A percentile compares a stretch with the other conserved stretches of the same genome.
phyloP scores from a whole-genome alignment of 2,797 vertebrate genomes.

The Poecilia picta region DNA sequence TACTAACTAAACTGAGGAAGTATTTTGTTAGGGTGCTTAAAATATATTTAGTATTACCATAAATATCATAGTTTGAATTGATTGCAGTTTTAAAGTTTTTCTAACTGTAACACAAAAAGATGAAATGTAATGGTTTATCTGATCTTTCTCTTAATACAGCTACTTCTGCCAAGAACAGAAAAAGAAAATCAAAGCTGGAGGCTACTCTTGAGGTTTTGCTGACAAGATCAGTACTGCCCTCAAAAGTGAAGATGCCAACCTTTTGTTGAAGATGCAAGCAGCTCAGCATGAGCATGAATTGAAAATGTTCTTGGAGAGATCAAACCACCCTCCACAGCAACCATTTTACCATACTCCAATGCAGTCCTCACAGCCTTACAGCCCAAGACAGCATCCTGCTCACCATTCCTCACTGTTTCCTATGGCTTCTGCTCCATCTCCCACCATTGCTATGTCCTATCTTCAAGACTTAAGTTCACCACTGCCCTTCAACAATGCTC shows the following conservation, averaged over 20 bases:
- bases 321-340: not conserved
- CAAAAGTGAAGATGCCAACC: not conserved
- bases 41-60: no score
- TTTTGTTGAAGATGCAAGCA: slow-evolving; percentile 2
- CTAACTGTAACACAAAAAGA: not conserved
- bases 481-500: no score
- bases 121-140: not conserved
- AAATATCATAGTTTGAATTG: no score
- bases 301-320: not conserved
- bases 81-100: not conserved
- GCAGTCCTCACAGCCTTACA: not conserved
- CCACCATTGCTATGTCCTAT: not conserved
- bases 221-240: not conserved
- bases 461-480: not conserved
- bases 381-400: not conserved
- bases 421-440: not conserved
- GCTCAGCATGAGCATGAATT: not conserved
- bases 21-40: not conserved
- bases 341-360: not conserved
- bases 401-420: not conserved
- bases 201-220: not conserved
- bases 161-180: not conserved
- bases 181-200: not conserved
- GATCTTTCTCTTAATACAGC: not conserved
- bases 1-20: not conserved